Percentiles rank a stretch among this genome's conserved stretches.
phyloP scores from a whole-genome alignment of 2,113 vertebrate species.

The Arvicanthis niloticus region DNA sequence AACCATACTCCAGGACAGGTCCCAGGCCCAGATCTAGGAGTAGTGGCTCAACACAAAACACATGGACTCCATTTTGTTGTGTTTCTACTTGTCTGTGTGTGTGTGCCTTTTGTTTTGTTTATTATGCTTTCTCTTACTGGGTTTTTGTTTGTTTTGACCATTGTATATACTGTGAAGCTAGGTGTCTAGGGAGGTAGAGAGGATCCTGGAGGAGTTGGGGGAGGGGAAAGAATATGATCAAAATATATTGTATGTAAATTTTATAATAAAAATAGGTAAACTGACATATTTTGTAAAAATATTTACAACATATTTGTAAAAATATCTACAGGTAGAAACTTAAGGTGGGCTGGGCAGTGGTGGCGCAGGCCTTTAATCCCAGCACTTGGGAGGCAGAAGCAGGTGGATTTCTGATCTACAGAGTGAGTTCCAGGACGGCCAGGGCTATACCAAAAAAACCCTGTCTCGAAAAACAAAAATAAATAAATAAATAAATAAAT shows the following conservation, averaged over 20 bases:
- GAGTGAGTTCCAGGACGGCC: no score
- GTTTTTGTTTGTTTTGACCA: not conserved
- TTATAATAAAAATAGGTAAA: not conserved
- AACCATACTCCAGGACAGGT: no score
- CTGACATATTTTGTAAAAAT: not conserved
- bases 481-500: no score
- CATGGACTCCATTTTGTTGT: not conserved
- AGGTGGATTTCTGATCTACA: no score
- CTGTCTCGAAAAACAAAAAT: no score
- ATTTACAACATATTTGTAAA: no score
- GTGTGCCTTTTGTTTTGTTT: not conserved
- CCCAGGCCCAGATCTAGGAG: not conserved
- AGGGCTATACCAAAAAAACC: no score
- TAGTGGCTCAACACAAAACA: not conserved
- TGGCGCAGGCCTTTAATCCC: no score
- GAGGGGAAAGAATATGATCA: not conserved
- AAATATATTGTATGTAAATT: not conserved
- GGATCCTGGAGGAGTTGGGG: not conserved
- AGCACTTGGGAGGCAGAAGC: no score
- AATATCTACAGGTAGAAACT: conserved; percentile 6
- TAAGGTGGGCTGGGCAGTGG: not conserved
- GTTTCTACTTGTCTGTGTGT: not conserved
- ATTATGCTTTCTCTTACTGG: not conserved
- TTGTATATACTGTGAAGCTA: not conserved
- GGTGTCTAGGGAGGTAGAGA: not conserved